Percentiles rank a stretch among this genome's conserved stretches.
Conservation (phyloP, 2,888 invertebrate species). For the Lepidochrysops patricia region DNA sequence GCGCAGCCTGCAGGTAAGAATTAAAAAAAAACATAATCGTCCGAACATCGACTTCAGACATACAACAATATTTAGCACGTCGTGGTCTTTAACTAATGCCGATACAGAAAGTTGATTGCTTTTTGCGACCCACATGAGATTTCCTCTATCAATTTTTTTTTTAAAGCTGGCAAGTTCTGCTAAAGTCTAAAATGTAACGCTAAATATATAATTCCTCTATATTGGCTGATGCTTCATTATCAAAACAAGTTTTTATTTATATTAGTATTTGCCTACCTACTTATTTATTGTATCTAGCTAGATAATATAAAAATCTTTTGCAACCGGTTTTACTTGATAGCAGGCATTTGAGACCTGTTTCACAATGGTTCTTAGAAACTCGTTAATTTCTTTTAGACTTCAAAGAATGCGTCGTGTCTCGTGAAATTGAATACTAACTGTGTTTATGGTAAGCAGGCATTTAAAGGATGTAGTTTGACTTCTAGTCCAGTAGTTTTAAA, state of each 20-base stretch:
- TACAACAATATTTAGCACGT: neutral
- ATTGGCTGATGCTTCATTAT: neutral
- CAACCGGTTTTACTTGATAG: neutral
- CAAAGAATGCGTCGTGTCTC: neutral
- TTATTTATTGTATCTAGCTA: neutral
- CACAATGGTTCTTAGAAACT: neutral
- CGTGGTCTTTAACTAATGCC: too few relatives aligned
- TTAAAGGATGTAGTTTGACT: neutral
- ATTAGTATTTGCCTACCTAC: neutral
- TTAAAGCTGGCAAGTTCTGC: too few relatives aligned
- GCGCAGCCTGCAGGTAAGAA: constrained; percentile 35
- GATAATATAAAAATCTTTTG: neutral
- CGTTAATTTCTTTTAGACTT: neutral
- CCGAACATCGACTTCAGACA: neutral
- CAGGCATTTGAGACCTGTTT: neutral
- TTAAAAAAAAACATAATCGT: too few relatives aligned
- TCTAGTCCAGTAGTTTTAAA: neutral
- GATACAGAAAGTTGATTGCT: too few relatives aligned
- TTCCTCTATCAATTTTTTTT: too few relatives aligned
- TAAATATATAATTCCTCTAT: neutral
- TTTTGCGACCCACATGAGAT: too few relatives aligned
- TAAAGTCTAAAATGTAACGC: neutral
- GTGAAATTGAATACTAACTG: neutral
- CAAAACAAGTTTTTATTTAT: neutral
- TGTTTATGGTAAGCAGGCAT: neutral